A percentile compares a stretch with the other conserved stretches of the same genome.
These are phyloP conservation scores for Raja brachyura DNA, from an alignment of 2,113 vertebrate genomes.

Conservation along the genomic window DNA sequence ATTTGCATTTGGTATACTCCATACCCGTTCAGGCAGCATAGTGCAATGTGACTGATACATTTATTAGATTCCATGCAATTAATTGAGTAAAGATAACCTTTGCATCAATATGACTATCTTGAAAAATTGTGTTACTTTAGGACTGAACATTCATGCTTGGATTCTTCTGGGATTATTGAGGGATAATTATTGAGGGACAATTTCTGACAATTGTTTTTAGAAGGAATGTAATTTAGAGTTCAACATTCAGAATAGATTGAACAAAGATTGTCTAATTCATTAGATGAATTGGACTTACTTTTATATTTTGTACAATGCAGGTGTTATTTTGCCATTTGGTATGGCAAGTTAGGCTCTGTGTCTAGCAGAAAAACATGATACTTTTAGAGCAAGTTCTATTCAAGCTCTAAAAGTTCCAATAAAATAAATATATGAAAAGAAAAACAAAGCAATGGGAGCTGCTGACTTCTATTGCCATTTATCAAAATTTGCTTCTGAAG, in stretches of 20 bases:
- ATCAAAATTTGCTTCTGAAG: background rate
- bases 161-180: background rate
- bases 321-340: background rate
- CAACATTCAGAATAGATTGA: background rate
- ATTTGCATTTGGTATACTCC: background rate
- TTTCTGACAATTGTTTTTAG: background rate
- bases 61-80: background rate
- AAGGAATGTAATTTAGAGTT: no score
- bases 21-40: background rate
- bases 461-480: background rate
- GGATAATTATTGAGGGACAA: background rate
- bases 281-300: constrained; percentile 3
- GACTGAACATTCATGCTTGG: background rate
- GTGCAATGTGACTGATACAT: background rate
- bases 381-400: background rate
- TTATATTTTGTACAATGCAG: constrained; percentile 28
- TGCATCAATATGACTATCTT: background rate
- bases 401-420: background rate
- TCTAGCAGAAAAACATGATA: background rate
- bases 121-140: background rate
- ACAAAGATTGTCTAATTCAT: background rate
- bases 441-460: background rate
- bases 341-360: background rate
- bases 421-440: background rate
- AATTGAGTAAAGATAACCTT: background rate